These are phyloP conservation scores for Cavia aperea DNA, from an alignment of 2,113 vertebrate species.

Conservation along the genomic window DNA sequence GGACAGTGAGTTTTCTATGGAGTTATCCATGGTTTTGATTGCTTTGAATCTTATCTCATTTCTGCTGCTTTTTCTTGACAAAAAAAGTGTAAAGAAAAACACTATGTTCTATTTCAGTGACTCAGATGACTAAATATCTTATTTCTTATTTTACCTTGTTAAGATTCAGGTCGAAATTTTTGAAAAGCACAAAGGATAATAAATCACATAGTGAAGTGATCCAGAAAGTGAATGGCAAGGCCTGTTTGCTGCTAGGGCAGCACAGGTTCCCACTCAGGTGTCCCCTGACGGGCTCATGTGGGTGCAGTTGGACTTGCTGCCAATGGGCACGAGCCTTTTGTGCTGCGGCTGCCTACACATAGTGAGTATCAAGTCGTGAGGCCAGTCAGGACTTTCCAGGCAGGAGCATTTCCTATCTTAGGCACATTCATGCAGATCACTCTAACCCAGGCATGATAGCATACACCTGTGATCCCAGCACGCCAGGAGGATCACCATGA, in stretches of 20 bases:
- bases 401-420: neutral
- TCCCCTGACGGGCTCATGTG: neutral
- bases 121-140: neutral
- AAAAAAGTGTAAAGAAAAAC: neutral
- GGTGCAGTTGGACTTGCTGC: neutral
- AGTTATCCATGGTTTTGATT: neutral
- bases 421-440: neutral
- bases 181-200: neutral
- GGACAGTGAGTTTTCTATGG: neutral
- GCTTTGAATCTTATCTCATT: neutral
- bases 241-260: neutral
- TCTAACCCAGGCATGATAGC: neutral
- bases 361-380: neutral
- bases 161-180: neutral
- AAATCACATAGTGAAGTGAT: neutral
- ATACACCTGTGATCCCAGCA: neutral
- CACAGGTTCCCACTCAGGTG: neutral
- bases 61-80: neutral
- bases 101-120: neutral
- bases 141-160: conserved; percentile 5
- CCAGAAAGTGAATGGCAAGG: neutral
- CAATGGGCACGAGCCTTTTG: neutral
- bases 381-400: neutral
- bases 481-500: neutral
- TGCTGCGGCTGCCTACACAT: neutral